Evolutionary conservation across 1,140 invertebrate genomes (phyloP).

Genomic region (Berghia stephanieae): DNA sequence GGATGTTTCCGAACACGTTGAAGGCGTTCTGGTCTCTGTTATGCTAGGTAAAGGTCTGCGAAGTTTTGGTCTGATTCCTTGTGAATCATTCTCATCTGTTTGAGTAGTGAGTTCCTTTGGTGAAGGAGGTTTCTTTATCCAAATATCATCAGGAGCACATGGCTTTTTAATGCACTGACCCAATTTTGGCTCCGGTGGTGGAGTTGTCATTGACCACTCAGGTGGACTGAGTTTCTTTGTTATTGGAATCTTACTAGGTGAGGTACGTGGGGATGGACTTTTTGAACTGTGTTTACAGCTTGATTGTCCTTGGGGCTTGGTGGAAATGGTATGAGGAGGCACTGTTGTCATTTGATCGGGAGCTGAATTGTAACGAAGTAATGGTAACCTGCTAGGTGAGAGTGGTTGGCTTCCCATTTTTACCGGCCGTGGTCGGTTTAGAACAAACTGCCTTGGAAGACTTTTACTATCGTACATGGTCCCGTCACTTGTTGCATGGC

Average conservation of each 20-base stretch:
- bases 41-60: conserved; percentile 48
- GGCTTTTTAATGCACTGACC: no score
- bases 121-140: no score
- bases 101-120: no score
- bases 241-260: conserved; percentile 43
- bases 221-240: conserved; percentile 21
- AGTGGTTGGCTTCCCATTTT: conserved; percentile 43
- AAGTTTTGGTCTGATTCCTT: conserved; percentile 30
- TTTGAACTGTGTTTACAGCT: no score
- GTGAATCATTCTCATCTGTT: neutral
- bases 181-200: no score
- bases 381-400: conserved; percentile 39
- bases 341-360: conserved; percentile 59
- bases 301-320: no score
- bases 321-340: conserved; percentile 46
- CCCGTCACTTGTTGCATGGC: neutral
- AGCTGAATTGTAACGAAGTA: conserved; percentile 53
- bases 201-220: no score
- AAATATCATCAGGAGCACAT: no score
- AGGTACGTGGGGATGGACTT: conserved; percentile 25
- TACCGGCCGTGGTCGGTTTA: conserved; percentile 30
- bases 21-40: conserved; percentile 49
- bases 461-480: conserved; percentile 39
- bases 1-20: conserved; percentile 47
- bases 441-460: conserved; percentile 40